Conservation (phyloP, 2,113 vertebrate genomes). For the Raphicerus campestris region DNA sequence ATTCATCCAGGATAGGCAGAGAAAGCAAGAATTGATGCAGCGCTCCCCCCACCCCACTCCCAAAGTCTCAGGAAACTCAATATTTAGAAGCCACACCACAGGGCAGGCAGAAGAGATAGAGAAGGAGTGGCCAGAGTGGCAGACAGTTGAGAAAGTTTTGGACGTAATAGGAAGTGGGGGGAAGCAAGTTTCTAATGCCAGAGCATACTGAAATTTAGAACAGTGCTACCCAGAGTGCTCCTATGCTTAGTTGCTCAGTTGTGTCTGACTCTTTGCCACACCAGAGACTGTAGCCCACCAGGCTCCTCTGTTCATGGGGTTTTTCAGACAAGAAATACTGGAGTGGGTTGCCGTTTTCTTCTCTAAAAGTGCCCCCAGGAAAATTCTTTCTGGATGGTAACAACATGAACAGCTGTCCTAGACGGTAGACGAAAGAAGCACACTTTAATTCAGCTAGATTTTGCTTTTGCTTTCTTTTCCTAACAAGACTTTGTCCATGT, state of each 20-base stretch:
- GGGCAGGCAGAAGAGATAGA: background rate
- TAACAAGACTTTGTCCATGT: background rate
- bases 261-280: background rate
- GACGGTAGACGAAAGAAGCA: background rate
- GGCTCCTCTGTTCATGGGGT: background rate
- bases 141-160: background rate
- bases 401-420: background rate
- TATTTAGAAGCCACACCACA: background rate
- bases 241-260: background rate
- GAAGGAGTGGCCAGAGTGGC: background rate
- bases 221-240: background rate
- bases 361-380: background rate
- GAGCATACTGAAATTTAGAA: background rate
- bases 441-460: background rate
- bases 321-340: background rate
- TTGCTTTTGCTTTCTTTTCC: background rate
- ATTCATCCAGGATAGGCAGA: background rate
- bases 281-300: background rate
- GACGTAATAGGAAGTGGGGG: fast-evolving
- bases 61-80: background rate
- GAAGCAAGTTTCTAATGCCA: background rate
- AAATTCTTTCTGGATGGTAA: background rate
- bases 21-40: background rate
- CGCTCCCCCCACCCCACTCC: fast-evolving
- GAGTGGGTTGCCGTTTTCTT: background rate